Percentiles rank a stretch among this genome's conserved stretches.
Conservation (phyloP, 2,888 invertebrate genomes). For the Camponotus fellah region DNA sequence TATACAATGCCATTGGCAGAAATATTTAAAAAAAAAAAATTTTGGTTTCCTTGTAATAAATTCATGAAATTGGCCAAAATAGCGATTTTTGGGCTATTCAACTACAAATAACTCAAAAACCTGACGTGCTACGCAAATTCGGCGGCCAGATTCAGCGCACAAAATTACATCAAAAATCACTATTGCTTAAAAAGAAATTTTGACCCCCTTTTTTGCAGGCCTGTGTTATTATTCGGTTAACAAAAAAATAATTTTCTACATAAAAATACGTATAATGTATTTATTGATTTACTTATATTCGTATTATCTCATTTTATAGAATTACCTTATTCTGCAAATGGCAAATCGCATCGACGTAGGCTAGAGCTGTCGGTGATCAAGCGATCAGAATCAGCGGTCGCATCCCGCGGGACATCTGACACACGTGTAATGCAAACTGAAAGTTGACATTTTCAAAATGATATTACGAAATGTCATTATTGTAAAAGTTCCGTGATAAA, state of each 20-base stretch:
- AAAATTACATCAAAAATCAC: too few relatives aligned
- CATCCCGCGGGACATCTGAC: slow-evolving; percentile 3
- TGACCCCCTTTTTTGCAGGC: too few relatives aligned
- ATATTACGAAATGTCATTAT: not conserved
- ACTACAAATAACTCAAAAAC: too few relatives aligned
- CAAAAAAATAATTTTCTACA: not conserved
- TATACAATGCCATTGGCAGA: too few relatives aligned
- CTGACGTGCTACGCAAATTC: too few relatives aligned
- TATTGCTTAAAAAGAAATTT: too few relatives aligned
- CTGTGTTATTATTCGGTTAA: not conserved
- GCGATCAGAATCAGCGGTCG: slow-evolving; percentile 17
- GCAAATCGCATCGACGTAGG: not conserved
- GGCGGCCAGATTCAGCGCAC: too few relatives aligned
- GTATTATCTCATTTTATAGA: not conserved
- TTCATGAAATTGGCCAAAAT: too few relatives aligned
- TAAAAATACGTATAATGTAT: not conserved
- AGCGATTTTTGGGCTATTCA: too few relatives aligned
- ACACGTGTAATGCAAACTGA: slow-evolving; percentile 5
- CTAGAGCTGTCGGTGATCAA: not conserved
- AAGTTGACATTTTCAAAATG: not conserved
- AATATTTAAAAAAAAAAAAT: too few relatives aligned
- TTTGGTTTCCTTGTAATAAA: too few relatives aligned
- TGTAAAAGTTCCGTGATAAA: not conserved
- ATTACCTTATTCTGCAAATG: slow-evolving; percentile 17
- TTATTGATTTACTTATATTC: not conserved